A percentile compares a stretch with the other conserved stretches of the same genome.
Evolutionary conservation across 2,797 vertebrate genomes (phyloP).

Genomic region (Oophaga sylvatica): DNA sequence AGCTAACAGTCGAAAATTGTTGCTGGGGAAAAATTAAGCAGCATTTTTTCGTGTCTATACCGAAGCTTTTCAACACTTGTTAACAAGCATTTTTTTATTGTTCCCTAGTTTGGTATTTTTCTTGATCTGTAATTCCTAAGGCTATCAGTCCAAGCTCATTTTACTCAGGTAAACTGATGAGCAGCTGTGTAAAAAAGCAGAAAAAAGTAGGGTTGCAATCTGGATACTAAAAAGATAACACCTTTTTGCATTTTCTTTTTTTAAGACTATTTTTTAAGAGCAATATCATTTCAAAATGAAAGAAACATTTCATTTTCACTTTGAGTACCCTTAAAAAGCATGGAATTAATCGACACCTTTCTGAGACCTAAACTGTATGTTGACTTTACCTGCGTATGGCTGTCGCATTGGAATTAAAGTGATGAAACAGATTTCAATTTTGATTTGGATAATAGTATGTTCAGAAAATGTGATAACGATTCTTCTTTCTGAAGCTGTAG

Average conservation of each 20-base stretch:
- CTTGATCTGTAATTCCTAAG: conserved; percentile 18
- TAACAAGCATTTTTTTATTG: conserved; percentile 27
- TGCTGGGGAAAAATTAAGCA: neutral
- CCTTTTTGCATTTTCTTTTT: conserved; percentile 22
- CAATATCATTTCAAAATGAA: conserved; percentile 3
- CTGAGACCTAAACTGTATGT: conserved; percentile 6
- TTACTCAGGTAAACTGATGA: conserved; percentile 28
- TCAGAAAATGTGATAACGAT: conserved; percentile 1
- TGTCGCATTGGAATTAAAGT: neutral
- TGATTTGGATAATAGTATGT: conserved; percentile 3
- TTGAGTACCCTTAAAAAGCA: neutral
- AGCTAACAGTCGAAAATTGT: neutral
- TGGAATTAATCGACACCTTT: neutral
- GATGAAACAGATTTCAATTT: conserved; percentile 32
- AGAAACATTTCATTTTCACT: neutral
- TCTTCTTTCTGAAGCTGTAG: conserved; percentile 17
- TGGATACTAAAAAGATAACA: neutral
- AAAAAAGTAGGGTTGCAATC: neutral
- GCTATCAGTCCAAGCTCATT: conserved; percentile 31
- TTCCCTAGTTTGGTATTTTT: neutral
- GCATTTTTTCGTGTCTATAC: conserved; percentile 13
- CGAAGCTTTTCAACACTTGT: neutral
- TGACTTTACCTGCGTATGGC: neutral
- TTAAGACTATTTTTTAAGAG: neutral
- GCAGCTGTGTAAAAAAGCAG: conserved; percentile 7